These are phyloP conservation scores for Notodonta dromedarius DNA, from an alignment of 2,888 invertebrate genomes.

Conservation along the genomic window DNA sequence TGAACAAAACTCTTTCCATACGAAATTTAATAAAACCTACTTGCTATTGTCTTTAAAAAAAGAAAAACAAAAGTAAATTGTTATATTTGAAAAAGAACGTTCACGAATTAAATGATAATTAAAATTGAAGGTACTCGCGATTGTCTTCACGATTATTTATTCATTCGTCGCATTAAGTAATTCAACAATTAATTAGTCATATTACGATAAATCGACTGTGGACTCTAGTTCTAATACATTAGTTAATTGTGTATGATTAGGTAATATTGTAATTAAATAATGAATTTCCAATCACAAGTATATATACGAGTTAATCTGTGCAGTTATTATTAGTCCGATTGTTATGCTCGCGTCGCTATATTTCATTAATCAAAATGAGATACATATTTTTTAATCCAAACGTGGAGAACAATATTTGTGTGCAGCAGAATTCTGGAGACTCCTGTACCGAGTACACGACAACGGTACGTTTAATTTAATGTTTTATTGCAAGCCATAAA, in stretches of 20 bases:
- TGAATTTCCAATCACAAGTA: slow-evolving; percentile 51
- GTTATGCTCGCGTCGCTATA: slow-evolving; percentile 11
- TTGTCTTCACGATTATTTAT: background rate
- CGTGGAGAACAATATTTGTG: background rate
- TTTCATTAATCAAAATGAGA: slow-evolving; percentile 18
- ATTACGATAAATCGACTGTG: slow-evolving; percentile 26
- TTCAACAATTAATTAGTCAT: slow-evolving; percentile 25
- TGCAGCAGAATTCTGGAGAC: background rate
- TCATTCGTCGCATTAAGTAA: slow-evolving; percentile 25
- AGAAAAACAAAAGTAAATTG: background rate
- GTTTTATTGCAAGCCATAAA: background rate
- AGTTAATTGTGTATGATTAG: slow-evolving; percentile 61
- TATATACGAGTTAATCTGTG: slow-evolving; percentile 53
- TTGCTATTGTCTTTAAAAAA: background rate
- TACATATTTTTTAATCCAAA: slow-evolving; percentile 14
- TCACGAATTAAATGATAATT: slow-evolving; percentile 3
- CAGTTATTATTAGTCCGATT: slow-evolving; percentile 40
- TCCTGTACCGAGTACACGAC: background rate
- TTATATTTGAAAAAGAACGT: background rate
- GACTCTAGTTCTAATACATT: slow-evolving; percentile 43
- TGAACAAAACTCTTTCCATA: too few relatives aligned
- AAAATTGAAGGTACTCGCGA: background rate
- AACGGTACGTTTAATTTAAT: background rate
- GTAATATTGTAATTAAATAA: slow-evolving; percentile 61
- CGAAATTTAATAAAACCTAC: too few relatives aligned